Conservation (phyloP, 2,888 invertebrate species). For the Rhingia campestris region DNA sequence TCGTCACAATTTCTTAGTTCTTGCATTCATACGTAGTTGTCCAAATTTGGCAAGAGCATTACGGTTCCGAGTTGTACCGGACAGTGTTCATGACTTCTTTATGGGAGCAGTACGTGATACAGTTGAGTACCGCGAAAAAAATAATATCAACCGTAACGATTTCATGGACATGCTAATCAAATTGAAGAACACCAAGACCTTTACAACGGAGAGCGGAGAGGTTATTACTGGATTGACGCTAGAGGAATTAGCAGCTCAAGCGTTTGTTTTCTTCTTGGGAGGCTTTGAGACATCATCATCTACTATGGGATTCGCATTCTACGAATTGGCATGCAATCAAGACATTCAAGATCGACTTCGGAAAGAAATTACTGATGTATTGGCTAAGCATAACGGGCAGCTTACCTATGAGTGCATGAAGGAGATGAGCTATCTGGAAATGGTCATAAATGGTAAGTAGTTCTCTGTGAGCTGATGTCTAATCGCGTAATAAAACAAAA, state of each 20-base stretch:
- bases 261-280: constrained; percentile 81
- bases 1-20: background rate
- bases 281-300: constrained; percentile 87
- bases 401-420: constrained; percentile 78
- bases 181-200: constrained; percentile 82
- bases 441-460: constrained; percentile 78
- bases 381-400: constrained; percentile 75
- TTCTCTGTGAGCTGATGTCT: too few species aligned
- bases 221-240: constrained; percentile 66
- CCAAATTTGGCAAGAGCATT: constrained; percentile 77
- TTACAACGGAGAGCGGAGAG: constrained; percentile 74
- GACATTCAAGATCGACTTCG: constrained; percentile 77
- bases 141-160: constrained; percentile 83
- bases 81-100: constrained; percentile 82
- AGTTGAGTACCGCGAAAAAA: constrained; percentile 80
- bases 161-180: constrained; percentile 85
- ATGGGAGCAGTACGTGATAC: constrained; percentile 79
- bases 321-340: constrained; percentile 79
- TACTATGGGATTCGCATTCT: constrained; percentile 84
- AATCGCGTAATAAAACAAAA: too few species aligned
- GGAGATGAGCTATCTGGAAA: constrained; percentile 79
- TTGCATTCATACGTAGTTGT: constrained; percentile 56
- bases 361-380: constrained; percentile 75
- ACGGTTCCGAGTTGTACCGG: constrained; percentile 76
- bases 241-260: constrained; percentile 80